Percentiles rank a stretch among this genome's conserved stretches.
phyloP scores from a whole-genome alignment of 2,797 vertebrate genomes.

The Leontopithecus rosalia region DNA sequence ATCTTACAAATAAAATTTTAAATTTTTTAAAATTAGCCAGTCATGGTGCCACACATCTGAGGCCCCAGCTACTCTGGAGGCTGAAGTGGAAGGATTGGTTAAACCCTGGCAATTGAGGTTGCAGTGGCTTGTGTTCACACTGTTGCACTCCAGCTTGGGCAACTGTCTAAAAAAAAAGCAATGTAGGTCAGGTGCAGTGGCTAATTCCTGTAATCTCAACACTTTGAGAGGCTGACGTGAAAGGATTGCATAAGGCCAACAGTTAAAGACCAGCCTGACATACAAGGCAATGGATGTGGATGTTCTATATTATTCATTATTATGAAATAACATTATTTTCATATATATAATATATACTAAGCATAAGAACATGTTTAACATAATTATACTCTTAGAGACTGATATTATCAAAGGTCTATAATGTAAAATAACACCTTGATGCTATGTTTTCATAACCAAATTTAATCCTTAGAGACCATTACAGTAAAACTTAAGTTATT shows the following conservation, averaged over 20 bases:
- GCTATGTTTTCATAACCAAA: neutral
- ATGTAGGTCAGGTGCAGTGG: neutral
- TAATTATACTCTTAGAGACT: neutral
- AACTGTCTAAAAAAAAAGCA: neutral
- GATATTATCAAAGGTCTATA: neutral
- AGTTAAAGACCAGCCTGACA: neutral
- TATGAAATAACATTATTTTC: conserved; percentile 5
- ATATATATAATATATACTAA: neutral
- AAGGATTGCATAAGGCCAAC: neutral
- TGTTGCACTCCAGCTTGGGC: neutral
- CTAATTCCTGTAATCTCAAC: neutral
- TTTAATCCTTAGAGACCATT: conserved; percentile 25
- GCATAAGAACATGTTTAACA: neutral
- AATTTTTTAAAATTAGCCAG: neutral
- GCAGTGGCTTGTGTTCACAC: neutral
- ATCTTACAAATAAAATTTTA: neutral
- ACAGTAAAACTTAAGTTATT: neutral
- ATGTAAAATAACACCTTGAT: neutral
- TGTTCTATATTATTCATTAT: neutral
- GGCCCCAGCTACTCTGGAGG: neutral
- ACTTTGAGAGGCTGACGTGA: neutral
- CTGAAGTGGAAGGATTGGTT: neutral
- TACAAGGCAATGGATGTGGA: neutral
- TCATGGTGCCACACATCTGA: neutral
- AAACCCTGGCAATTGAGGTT: neutral